phyloP scores from a whole-genome alignment of 2,888 invertebrate species.

The Agriopis marginaria region DNA sequence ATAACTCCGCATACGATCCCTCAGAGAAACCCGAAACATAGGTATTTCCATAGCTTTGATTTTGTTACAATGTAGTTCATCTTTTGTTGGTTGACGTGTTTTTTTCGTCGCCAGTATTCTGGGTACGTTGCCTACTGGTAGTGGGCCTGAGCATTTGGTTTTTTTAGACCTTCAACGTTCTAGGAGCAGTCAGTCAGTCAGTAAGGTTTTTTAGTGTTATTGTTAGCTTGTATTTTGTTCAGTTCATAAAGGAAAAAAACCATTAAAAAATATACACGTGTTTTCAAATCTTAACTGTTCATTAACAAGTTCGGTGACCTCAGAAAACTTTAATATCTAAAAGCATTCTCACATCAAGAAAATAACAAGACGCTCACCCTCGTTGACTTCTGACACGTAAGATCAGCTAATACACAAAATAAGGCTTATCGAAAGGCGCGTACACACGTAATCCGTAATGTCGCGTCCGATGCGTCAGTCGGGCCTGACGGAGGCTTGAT shows the following conservation, averaged over 20 bases:
- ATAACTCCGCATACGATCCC: too few species aligned
- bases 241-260: too few species aligned
- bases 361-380: slow-evolving; percentile 40
- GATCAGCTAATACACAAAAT: slow-evolving; percentile 60
- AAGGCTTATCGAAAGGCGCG: slow-evolving; percentile 68
- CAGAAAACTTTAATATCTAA: slow-evolving; percentile 9
- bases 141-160: too few species aligned
- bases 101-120: too few species aligned
- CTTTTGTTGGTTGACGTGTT: too few species aligned
- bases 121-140: too few species aligned
- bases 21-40: too few species aligned
- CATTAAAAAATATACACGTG: neutral
- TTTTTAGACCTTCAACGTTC: too few species aligned
- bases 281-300: neutral
- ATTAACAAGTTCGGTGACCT: neutral
- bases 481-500: slow-evolving; percentile 50
- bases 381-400: slow-evolving; percentile 42
- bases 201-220: neutral
- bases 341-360: slow-evolving; percentile 26
- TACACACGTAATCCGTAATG: slow-evolving; percentile 66
- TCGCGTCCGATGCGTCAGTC: slow-evolving; percentile 54
- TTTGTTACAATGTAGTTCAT: too few species aligned
- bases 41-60: too few species aligned
- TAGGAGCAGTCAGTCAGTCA: too few species aligned
- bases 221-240: neutral